Percentiles rank a stretch among this genome's conserved stretches.
These are phyloP conservation scores for Anabacerthia variegaticeps DNA, from an alignment of 2,797 vertebrate genomes.

Conservation along the genomic window DNA sequence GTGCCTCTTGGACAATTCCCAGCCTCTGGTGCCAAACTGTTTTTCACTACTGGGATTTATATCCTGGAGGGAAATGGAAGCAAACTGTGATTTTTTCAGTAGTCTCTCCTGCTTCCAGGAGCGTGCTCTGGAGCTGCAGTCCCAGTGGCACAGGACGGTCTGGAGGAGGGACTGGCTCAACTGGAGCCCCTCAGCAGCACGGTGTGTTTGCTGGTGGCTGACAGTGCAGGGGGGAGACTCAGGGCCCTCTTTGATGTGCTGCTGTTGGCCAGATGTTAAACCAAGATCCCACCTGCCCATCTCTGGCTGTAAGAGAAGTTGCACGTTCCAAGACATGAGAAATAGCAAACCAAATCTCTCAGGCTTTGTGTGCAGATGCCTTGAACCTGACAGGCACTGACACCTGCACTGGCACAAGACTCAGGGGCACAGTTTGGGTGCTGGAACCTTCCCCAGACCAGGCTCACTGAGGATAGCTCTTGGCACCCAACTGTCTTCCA, in stretches of 20 bases:
- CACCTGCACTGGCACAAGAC: neutral
- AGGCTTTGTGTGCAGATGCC: constrained; percentile 49
- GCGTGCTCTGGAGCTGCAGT: neutral
- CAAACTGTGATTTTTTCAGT: neutral
- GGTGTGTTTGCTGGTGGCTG: neutral
- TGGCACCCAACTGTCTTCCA: neutral
- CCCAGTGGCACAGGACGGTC: rapidly evolving
- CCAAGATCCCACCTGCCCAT: neutral
- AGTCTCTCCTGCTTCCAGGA: neutral
- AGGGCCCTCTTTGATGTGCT: neutral
- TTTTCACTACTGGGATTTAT: neutral
- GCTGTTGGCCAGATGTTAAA: neutral
- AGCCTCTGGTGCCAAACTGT: neutral
- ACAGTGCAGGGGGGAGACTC: neutral
- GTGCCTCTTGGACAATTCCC: constrained; percentile 12
- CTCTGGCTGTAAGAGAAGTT: neutral
- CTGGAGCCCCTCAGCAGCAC: neutral
- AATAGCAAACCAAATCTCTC: neutral
- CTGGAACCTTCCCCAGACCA: neutral
- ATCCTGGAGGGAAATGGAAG: neutral
- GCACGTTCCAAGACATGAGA: neutral
- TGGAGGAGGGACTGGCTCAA: neutral
- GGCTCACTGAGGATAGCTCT: neutral
- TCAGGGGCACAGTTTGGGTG: neutral
- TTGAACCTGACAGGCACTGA: constrained; percentile 47